A percentile compares a stretch with the other conserved stretches of the same genome.
phyloP scores from a whole-genome alignment of 2,888 invertebrate species.

The Drosophila hamatofila region DNA sequence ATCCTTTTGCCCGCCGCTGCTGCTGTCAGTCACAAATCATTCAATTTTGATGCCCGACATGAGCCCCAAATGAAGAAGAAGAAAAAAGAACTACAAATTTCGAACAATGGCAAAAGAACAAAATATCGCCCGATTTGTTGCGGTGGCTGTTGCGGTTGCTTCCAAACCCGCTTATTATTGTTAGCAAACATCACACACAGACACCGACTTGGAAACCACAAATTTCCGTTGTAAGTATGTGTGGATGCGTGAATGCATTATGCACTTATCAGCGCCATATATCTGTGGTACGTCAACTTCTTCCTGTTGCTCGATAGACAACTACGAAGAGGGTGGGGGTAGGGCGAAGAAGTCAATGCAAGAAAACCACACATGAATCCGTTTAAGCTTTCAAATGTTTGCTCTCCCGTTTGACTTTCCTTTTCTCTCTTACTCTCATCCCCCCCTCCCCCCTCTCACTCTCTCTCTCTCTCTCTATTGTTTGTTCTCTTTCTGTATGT shows the following conservation, averaged over 20 bases:
- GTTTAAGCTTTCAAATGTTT: conserved; percentile 13
- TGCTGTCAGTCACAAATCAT: conserved; percentile 56
- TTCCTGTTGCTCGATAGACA: conserved; percentile 59
- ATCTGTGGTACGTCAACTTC: conserved; percentile 69
- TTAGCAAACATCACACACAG: conserved; percentile 39
- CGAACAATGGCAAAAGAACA: conserved; percentile 44
- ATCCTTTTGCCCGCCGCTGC: background rate
- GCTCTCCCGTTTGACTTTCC: background rate
- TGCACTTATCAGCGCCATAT: conserved; percentile 76
- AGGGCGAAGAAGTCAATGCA: conserved; percentile 14
- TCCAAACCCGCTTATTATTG: conserved; percentile 59
- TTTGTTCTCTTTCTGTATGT: conserved; percentile 8
- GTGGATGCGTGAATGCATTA: conserved; percentile 57
- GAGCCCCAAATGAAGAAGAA: conserved; percentile 18
- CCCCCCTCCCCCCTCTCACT: background rate
- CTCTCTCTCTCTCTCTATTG: background rate
- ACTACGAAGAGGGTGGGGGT: background rate
- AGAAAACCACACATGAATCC: conserved; percentile 13
- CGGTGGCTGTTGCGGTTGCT: conserved; percentile 47
- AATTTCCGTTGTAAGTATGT: conserved; percentile 60
- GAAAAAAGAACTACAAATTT: conserved; percentile 39
- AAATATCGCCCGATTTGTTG: conserved; percentile 33
- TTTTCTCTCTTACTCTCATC: background rate
- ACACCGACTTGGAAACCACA: conserved; percentile 41
- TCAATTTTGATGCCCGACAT: conserved; percentile 52